These are phyloP conservation scores for Teleiodes luculella DNA, from an alignment of 2,888 invertebrate genomes.

Conservation along the genomic window DNA sequence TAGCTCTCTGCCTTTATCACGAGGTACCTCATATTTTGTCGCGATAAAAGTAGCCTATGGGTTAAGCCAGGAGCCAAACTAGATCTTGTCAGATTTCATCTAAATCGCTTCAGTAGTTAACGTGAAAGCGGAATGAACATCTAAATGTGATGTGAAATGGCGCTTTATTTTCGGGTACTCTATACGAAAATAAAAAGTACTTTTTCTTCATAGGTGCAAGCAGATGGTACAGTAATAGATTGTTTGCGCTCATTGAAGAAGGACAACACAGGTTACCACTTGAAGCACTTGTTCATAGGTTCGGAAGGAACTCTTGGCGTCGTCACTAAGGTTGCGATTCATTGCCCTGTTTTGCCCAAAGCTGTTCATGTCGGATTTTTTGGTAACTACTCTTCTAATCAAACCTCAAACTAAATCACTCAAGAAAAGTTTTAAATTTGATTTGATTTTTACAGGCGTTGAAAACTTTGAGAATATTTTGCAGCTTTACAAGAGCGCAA, in stretches of 20 bases:
- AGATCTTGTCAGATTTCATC: no score
- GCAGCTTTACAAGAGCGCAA: slow-evolving; percentile 85
- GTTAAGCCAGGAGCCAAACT: no score
- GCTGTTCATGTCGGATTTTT: slow-evolving; percentile 92
- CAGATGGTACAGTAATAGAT: slow-evolving; percentile 91
- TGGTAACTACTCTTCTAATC: slow-evolving; percentile 72
- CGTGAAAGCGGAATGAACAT: no score
- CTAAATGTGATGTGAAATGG: no score
- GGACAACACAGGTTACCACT: slow-evolving; percentile 98
- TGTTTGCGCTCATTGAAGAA: slow-evolving; percentile 92
- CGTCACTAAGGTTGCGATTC: slow-evolving; percentile 93
- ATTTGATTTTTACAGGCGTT: slow-evolving; percentile 77
- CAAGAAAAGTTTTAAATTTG: no score
- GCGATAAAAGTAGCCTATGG: no score
- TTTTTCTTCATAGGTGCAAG: slow-evolving; percentile 81
- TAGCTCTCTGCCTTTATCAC: no score
- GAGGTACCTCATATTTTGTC: no score
- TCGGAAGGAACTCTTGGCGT: slow-evolving; percentile 98
- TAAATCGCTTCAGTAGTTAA: no score
- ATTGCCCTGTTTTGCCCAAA: slow-evolving; percentile 91
- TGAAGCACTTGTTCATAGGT: slow-evolving; percentile 98
- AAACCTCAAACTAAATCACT: no score
- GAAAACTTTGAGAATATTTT: slow-evolving; percentile 88
- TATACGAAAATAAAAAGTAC: neutral
- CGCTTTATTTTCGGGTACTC: no score